phyloP scores from a whole-genome alignment of 2,888 invertebrate genomes.

The Nephrotoma guestfalica region DNA sequence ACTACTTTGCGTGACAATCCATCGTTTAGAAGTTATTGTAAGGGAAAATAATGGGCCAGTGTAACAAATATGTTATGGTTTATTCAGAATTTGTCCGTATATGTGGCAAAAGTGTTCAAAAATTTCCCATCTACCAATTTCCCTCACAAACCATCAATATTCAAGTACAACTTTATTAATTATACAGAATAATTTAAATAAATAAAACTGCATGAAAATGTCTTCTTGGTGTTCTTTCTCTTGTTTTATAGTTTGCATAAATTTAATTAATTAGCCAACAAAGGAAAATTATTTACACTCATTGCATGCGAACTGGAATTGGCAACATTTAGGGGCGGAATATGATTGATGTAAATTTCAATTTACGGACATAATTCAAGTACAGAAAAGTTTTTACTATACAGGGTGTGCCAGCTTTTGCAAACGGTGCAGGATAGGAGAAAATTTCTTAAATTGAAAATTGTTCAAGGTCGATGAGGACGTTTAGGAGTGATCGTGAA shows the following conservation, averaged over 20 bases:
- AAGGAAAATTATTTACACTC: background rate
- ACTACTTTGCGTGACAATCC: background rate
- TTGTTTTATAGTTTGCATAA: background rate
- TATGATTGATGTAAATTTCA: background rate
- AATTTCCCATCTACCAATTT: background rate
- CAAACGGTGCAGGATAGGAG: background rate
- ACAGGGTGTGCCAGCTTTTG: background rate
- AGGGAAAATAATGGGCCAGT: too few relatives aligned
- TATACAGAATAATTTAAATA: background rate
- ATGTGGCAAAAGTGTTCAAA: background rate
- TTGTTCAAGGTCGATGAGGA: too few relatives aligned
- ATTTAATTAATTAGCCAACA: background rate
- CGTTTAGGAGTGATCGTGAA: too few relatives aligned
- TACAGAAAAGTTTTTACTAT: too few relatives aligned
- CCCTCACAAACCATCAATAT: background rate
- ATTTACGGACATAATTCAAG: background rate
- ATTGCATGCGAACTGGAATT: background rate
- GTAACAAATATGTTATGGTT: too few relatives aligned
- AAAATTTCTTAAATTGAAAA: too few relatives aligned
- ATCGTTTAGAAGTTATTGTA: background rate
- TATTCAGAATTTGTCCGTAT: too few relatives aligned
- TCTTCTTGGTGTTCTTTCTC: background rate
- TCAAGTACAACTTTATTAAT: background rate
- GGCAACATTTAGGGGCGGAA: background rate
- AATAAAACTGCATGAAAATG: background rate